phyloP scores from a whole-genome alignment of 1,140 invertebrate species.

The Cydia fagiglandana region DNA sequence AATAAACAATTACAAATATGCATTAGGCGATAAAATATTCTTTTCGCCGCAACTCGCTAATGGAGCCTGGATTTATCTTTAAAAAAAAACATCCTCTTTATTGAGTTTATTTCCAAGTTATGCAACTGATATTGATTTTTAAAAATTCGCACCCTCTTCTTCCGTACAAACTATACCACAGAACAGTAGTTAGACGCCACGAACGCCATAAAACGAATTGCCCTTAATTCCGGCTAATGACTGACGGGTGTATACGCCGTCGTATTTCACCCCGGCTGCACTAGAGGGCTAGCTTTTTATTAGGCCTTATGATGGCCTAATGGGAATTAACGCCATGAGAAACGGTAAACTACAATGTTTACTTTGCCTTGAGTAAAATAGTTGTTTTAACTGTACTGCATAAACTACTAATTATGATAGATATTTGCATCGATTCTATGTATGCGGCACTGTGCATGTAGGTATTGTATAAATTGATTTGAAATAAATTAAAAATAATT shows the following conservation, averaged over 20 bases:
- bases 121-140: neutral
- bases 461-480: too few relatives aligned
- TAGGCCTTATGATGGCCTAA: neutral
- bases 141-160: constrained; percentile 6
- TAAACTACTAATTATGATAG: too few relatives aligned
- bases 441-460: too few relatives aligned
- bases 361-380: neutral
- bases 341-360: neutral
- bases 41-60: too few relatives aligned
- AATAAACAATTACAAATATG: too few relatives aligned
- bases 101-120: too few relatives aligned
- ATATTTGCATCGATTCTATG: too few relatives aligned
- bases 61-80: too few relatives aligned
- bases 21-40: too few relatives aligned
- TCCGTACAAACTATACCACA: neutral
- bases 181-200: constrained; percentile 38
- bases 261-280: constrained; percentile 16
- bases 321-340: neutral
- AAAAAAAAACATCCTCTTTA: too few relatives aligned
- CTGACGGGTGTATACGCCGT: neutral
- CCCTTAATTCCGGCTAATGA: constrained; percentile 45
- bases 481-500: too few relatives aligned
- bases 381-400: too few relatives aligned
- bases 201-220: constrained; percentile 53
- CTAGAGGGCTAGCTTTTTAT: constrained; percentile 1